Conservation (phyloP, 2,888 invertebrate species). For the Octodonta nipae region DNA sequence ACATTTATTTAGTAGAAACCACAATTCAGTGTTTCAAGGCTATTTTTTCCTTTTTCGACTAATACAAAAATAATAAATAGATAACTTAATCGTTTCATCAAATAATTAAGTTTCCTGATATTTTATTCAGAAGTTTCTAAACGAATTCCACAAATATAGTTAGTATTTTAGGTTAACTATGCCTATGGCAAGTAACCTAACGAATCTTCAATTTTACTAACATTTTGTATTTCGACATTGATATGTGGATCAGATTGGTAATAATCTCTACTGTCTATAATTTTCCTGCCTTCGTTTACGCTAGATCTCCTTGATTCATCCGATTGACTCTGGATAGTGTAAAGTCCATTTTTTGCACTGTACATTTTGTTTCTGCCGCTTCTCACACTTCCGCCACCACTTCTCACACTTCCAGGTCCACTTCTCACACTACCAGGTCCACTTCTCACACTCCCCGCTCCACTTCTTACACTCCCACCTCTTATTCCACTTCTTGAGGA, state of each 20-base stretch:
- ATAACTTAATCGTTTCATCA: too few relatives aligned
- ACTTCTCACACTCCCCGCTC: conserved; percentile 6
- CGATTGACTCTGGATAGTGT: conserved; percentile 37
- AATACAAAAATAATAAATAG: too few relatives aligned
- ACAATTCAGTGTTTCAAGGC: too few relatives aligned
- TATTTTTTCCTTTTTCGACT: too few relatives aligned
- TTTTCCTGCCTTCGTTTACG: conserved; percentile 18
- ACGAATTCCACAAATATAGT: too few relatives aligned
- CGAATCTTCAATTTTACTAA: conserved; percentile 48
- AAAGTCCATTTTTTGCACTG: conserved; percentile 34
- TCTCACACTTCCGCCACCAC: not conserved
- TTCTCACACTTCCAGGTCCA: conserved; percentile 8
- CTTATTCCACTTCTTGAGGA: too few relatives aligned
- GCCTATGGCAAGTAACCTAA: conserved; percentile 48
- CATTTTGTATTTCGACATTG: conserved; percentile 20
- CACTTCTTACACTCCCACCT: not conserved
- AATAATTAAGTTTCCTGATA: too few relatives aligned
- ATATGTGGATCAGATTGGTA: conserved; percentile 15
- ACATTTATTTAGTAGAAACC: too few relatives aligned
- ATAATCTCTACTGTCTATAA: conserved; percentile 17
- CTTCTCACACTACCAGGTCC: conserved; percentile 4
- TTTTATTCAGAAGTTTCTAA: too few relatives aligned
- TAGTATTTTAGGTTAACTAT: too few relatives aligned
- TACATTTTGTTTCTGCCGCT: conserved; percentile 25
- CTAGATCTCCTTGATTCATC: conserved; percentile 32